Conservation (phyloP, 2,797 vertebrate species). For the Pangasius macronema region DNA sequence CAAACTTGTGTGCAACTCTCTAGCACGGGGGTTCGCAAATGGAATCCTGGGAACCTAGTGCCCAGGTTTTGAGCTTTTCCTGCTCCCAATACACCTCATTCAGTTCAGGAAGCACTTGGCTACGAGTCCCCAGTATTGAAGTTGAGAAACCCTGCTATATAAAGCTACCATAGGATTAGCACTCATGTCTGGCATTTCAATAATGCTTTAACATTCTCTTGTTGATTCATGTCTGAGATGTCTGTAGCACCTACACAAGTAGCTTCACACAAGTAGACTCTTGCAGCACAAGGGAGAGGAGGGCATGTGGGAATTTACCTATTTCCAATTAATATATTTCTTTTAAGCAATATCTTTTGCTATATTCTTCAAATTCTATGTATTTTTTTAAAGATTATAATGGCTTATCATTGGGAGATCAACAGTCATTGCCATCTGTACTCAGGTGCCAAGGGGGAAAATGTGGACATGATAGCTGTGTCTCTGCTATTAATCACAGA, state of each 20-base stretch:
- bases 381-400: neutral
- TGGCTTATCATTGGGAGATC: neutral
- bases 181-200: conserved; percentile 21
- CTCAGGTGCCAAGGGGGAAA: neutral
- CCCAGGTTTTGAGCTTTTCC: neutral
- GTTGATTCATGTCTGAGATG: conserved; percentile 32
- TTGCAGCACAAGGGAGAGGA: conserved; percentile 1
- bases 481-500: neutral
- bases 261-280: conserved; percentile 16
- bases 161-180: neutral
- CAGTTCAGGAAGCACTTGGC: neutral
- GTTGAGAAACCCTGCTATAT: neutral
- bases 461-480: neutral
- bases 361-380: neutral
- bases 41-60: neutral
- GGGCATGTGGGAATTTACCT: neutral
- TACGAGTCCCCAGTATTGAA: neutral
- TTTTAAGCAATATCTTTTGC: neutral
- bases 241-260: neutral
- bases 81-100: neutral
- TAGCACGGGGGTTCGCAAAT: neutral
- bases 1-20: neutral
- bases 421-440: neutral
- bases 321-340: neutral
- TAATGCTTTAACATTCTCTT: conserved; percentile 3